Evolutionary conservation across 2,888 invertebrate species (phyloP), one percentile per base, ranked within the genome.

Genomic region (Eurytoma adleriae): DNA sequence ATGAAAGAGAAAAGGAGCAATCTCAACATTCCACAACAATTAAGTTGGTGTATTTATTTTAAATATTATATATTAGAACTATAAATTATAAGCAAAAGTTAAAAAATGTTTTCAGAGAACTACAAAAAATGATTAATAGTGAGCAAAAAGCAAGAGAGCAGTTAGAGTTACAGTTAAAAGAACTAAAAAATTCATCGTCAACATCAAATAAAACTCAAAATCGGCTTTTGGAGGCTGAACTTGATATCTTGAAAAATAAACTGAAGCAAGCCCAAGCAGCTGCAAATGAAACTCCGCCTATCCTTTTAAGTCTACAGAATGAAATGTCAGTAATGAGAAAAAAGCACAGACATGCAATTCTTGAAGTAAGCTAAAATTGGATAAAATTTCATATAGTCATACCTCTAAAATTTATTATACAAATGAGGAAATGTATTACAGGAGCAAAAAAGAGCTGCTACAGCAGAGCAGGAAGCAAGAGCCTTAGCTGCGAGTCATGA

Each of bases 1-100:
- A 95, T 86, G 96, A 97, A 85, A 92, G 96, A 76, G 96, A 97
- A 89, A 95, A 95, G 85, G 96, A 97, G 88, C 94, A 95, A 80
- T 94, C 93, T 76, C 95, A 96, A 88, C 94, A 96, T 91, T 93
- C 94, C 81, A 93, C 95, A 24, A 95, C 96, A 94, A 92, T 96
- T 85, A 94, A 93, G 94, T 94, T 40, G 10, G 40, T 40, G 40
- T 10, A 40, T 40, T 40, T 40, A 87, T 88, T 91, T 76, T 83
- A 40, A 0, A 24, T 4, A 67, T 79, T 56, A 20, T 50, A 30
- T 3, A 48, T 27, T 12, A n/a, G 71, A 16, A 78, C 57, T 75
- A 12, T 56, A 12, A 71, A 12, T 59, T 59, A 4, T 20, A 24
- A 78, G 61, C 56, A 52, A 3, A 57, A 30, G 57, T n/a, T 40